Base-by-base conservation (phyloP, 2,113 vertebrate genomes). In the Tupaia tana region DNA sequence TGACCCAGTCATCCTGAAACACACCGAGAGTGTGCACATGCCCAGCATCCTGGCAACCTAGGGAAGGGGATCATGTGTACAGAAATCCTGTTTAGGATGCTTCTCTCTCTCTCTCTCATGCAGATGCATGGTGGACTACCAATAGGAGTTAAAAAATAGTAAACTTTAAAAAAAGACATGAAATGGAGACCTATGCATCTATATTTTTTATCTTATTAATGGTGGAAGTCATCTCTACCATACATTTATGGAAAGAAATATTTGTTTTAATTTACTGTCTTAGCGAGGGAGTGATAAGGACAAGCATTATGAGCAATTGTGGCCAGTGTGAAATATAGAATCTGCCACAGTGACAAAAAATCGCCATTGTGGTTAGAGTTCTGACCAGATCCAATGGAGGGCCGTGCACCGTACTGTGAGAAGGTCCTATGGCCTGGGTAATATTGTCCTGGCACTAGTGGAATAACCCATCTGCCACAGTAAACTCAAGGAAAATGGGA, bases 231-330 rank as follows among this genome's bases (percentile, higher is more conserved):
- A 69, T 86, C 16, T 63, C 61, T 73, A 52, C 15, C 63, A 59
- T 82, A 15, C 27, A 74, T 1, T 4, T 1, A 10, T 2, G 27
- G 13, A n/a, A 89, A 86, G 7, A 13, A 63, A 25, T 59, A 31
- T n/a, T 74, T 56, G 4, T 64, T 64, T 87, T 79, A 18, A 90
- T 67, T 84, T 94, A 14, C 8, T 66, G 16, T 75, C 87, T 75
- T 31, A 12, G 7, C 43, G 84, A 70, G 11, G 2, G 3, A 7
- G 2, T 5, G 1, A 31, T 58, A 3, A 14, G 29, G 12, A 2
- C 4, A 64, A 74, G 9, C 0, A 43, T 24, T 56, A 0, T 64
- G 9, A 86, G n/a, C 34, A 9, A 8, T 22, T 70, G 4, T 43
- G 25, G 34, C 24, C 29, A 56, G 7, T 14, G 8, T 31, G n/a